Evolutionary conservation across 1,140 invertebrate species (phyloP).

Genomic region (Glossosoma conforme): DNA sequence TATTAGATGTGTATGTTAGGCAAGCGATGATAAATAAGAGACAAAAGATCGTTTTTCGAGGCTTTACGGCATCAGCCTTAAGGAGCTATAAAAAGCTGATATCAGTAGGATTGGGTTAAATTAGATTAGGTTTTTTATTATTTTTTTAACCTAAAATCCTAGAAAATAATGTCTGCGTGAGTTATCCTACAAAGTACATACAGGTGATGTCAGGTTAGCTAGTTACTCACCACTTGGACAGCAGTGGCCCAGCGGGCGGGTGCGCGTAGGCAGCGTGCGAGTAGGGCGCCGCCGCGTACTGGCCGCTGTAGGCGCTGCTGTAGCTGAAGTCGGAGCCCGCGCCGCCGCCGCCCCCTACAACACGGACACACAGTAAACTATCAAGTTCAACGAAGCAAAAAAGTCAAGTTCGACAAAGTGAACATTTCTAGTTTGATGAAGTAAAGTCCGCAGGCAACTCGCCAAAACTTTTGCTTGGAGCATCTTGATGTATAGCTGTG

Average conservation of each 20-base stretch:
- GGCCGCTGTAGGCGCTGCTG: slow-evolving; percentile 26
- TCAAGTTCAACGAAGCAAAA: not conserved
- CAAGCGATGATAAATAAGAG: no score
- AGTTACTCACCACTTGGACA: slow-evolving; percentile 28
- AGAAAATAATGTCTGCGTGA: no score
- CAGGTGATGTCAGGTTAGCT: no score
- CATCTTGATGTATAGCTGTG: not conserved
- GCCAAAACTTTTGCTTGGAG: not conserved
- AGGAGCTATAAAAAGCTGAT: not conserved
- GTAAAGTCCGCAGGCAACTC: no score
- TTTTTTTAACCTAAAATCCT: no score
- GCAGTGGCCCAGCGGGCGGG: slow-evolving; percentile 17
- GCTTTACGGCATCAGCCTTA: no score
- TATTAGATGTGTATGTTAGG: no score
- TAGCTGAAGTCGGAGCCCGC: slow-evolving; percentile 25
- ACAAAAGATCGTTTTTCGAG: no score
- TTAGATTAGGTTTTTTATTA: no score
- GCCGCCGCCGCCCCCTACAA: slow-evolving; percentile 24
- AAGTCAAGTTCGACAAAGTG: not conserved
- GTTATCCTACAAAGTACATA: no score
- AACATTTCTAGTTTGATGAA: no score
- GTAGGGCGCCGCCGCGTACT: slow-evolving; percentile 24
- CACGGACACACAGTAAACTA: slow-evolving; percentile 6
- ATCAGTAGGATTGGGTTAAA: not conserved
- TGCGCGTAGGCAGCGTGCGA: slow-evolving; percentile 24